These are phyloP conservation scores for Dasysyrphus tricinctus DNA, from an alignment of 2,888 invertebrate genomes.

Conservation along the genomic window DNA sequence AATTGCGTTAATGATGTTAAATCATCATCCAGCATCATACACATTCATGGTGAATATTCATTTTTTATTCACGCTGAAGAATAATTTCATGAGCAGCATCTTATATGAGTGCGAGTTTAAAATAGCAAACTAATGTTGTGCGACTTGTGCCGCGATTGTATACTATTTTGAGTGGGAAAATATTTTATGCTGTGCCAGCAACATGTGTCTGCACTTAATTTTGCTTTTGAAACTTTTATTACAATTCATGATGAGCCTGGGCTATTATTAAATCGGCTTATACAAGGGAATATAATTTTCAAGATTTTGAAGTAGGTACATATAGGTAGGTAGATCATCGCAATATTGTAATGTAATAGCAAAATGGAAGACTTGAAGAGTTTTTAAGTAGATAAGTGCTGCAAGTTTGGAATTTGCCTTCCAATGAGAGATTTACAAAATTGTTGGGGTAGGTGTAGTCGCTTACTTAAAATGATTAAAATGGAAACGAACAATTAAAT, in stretches of 20 bases:
- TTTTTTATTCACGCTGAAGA: slow-evolving; percentile 44
- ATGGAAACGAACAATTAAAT: background rate
- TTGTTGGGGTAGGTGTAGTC: background rate
- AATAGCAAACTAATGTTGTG: slow-evolving; percentile 62
- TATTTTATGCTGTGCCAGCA: slow-evolving; percentile 46
- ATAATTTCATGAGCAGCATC: slow-evolving; percentile 15
- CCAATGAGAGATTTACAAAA: background rate
- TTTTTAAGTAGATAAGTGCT: slow-evolving; percentile 32
- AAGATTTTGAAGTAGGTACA: background rate
- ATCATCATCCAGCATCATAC: slow-evolving; percentile 56
- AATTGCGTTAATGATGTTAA: slow-evolving; percentile 48
- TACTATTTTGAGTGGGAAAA: slow-evolving; percentile 3
- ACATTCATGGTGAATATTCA: slow-evolving; percentile 50
- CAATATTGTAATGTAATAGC: slow-evolving; percentile 5
- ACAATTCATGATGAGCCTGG: slow-evolving; percentile 52
- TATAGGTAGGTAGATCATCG: background rate
- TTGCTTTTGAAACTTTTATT: slow-evolving; percentile 66
- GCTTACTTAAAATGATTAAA: background rate
- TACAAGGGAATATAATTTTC: slow-evolving; percentile 19
- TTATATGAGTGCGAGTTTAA: slow-evolving; percentile 46
- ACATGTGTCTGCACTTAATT: slow-evolving; percentile 72
- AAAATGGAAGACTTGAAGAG: background rate
- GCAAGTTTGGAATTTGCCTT: background rate
- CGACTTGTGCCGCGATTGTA: background rate
- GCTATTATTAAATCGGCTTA: slow-evolving; percentile 40